Evolutionary conservation across 2,113 vertebrate species (phyloP), one percentile per base, ranked within the genome.

Genomic region (Hydrochoerus hydrochaeris): DNA sequence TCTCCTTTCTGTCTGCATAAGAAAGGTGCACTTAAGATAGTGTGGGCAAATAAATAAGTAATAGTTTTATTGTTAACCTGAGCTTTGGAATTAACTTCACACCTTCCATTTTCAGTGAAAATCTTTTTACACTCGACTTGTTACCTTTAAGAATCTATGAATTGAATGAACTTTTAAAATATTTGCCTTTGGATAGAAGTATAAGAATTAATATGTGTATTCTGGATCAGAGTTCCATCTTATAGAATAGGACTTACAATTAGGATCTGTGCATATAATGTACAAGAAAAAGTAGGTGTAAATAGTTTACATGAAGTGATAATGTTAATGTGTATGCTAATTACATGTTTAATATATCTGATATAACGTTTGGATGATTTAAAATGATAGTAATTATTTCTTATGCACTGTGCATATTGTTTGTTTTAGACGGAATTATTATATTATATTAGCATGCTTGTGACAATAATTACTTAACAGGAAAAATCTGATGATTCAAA

Each of bases 131-230:
- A 86, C 8, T 88, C 35, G 38, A 54, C 9, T 86, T 44, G 4
- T 80, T 78, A 71, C 44, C 38, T n/a, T 63, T 14, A 92, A 24
- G 14, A 80, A 81, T 87, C 28, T 84, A 89, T 9, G 13, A 83
- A 60, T 78, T 93, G 7, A 85, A 57, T 60, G 35, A 85, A 60
- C 35, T 85, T 93, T 83, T 49, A 86, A 92, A 92, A 65, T 73
- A 35, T 58, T 94, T 92, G 82, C 44, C 7, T 90, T 96, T 93
- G 71, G 41, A 16, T 92, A 7, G 5, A 65, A 94, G 12, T 60
- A 35, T 85, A 11, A 69, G n/a, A 67, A 86, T 82, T 94, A 93
- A 57, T 89, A 30, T 35, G 12, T 49, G 5, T 87, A 4, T 63
- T 57, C 7, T 73, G 30, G 2, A n/a, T 58, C n/a, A 84, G 12